These are phyloP conservation scores for Pseudorasbora parva DNA, from an alignment of 2,113 vertebrate species.

Conservation along the genomic window DNA sequence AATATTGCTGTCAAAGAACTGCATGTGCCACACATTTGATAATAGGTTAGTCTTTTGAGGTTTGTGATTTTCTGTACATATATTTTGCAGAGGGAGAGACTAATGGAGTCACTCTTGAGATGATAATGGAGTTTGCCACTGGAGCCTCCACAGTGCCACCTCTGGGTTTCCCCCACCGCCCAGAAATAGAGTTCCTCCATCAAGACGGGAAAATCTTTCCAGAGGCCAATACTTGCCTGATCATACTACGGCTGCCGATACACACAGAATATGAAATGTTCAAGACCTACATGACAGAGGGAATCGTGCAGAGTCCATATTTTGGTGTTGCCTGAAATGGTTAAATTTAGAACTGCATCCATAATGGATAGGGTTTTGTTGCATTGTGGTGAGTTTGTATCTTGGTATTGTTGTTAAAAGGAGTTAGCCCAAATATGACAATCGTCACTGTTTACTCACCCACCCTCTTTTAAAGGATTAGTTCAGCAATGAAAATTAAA, in stretches of 20 bases:
- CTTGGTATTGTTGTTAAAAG: too few species aligned
- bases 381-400: too few species aligned
- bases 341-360: neutral
- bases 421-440: too few species aligned
- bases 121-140: constrained; percentile 41
- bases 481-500: too few species aligned
- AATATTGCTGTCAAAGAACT: neutral
- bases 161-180: constrained; percentile 33
- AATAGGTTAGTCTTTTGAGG: neutral
- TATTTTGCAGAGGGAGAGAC: constrained; percentile 37
- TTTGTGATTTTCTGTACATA: neutral
- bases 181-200: constrained; percentile 47
- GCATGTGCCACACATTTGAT: neutral
- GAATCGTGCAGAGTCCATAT: constrained; percentile 4
- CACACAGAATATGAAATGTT: constrained; percentile 15
- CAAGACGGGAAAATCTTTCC: constrained; percentile 39
- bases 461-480: too few species aligned
- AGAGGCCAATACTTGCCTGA: constrained; percentile 46
- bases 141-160: constrained; percentile 41
- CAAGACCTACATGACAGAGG: constrained; percentile 23
- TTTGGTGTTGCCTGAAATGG: neutral
- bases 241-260: constrained; percentile 19
- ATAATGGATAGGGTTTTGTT: too few species aligned
- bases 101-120: constrained; percentile 19
- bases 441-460: too few species aligned